Conservation (phyloP, 2,113 vertebrate genomes). For the Orthonyx spaldingii region DNA sequence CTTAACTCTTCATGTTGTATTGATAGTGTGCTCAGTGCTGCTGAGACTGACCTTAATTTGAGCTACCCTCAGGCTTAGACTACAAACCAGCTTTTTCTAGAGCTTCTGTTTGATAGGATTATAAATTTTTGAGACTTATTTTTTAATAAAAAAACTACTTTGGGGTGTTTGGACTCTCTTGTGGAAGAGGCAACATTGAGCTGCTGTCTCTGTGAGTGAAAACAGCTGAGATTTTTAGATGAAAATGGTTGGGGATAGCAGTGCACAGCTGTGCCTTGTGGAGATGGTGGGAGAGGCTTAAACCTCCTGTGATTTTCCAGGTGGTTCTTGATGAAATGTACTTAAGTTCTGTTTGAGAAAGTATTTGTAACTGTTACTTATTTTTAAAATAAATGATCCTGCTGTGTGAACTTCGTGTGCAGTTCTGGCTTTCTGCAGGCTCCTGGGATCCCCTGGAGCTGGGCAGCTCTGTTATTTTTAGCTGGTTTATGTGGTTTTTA, state of each 20-base stretch:
- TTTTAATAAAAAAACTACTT: not conserved
- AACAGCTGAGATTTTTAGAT: not conserved
- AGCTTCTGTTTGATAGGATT: not conserved
- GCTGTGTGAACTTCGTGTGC: not conserved
- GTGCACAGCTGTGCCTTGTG: not conserved
- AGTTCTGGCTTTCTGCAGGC: not conserved
- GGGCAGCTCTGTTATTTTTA: not conserved
- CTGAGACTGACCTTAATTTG: not conserved
- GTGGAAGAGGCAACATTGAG: not conserved
- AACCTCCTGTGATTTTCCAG: not conserved
- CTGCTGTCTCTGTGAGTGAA: not conserved
- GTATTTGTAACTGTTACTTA: slow-evolving; percentile 5
- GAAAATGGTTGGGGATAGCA: not conserved
- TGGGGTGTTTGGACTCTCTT: not conserved
- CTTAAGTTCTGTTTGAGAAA: slow-evolving; percentile 3
- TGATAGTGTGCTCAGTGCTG: not conserved
- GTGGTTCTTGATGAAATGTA: not conserved
- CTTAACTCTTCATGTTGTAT: not conserved
- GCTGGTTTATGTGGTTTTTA: not conserved
- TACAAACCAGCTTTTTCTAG: not conserved
- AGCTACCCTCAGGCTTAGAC: not conserved
- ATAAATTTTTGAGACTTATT: not conserved
- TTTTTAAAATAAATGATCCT: slow-evolving; percentile 65
- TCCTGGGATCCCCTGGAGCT: not conserved
- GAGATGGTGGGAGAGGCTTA: not conserved